Conservation (phyloP, 1,140 invertebrate species). For the Papilio helenus region DNA sequence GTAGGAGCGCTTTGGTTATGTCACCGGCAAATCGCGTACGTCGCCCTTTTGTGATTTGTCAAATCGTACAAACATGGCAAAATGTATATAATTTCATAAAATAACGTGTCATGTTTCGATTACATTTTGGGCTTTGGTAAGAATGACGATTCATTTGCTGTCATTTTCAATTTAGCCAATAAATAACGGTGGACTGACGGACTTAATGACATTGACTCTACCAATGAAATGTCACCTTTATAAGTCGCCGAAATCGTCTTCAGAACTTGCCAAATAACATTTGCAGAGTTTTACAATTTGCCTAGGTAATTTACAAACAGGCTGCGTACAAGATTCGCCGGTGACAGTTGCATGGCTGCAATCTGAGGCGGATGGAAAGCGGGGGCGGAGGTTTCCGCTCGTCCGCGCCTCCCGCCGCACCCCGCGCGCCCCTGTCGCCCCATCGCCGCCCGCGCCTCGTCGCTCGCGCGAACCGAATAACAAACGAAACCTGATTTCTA, state of each 20-base stretch:
- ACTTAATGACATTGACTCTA: too few species aligned
- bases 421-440: constrained; percentile 52
- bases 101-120: too few species aligned
- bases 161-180: too few species aligned
- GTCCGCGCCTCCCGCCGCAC: constrained; percentile 60
- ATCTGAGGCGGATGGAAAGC: constrained; percentile 76
- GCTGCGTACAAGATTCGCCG: neutral
- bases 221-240: neutral
- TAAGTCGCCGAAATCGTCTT: neutral
- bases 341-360: constrained; percentile 47
- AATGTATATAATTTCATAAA: neutral
- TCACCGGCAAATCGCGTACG: neutral
- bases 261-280: neutral
- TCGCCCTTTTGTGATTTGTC: neutral
- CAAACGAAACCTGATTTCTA: constrained; percentile 82
- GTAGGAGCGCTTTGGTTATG: constrained; percentile 42
- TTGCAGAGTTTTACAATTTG: neutral
- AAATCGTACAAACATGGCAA: too few species aligned
- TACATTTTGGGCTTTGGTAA: too few species aligned
- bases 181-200: too few species aligned
- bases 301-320: neutral
- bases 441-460: constrained; percentile 59
- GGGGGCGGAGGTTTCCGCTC: constrained; percentile 52
- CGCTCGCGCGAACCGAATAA: constrained; percentile 75
- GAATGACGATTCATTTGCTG: too few species aligned